A percentile compares a stretch with the other conserved stretches of the same genome.
phyloP scores from a whole-genome alignment of 1,140 invertebrate genomes.

The Globodera rostochiensis region DNA sequence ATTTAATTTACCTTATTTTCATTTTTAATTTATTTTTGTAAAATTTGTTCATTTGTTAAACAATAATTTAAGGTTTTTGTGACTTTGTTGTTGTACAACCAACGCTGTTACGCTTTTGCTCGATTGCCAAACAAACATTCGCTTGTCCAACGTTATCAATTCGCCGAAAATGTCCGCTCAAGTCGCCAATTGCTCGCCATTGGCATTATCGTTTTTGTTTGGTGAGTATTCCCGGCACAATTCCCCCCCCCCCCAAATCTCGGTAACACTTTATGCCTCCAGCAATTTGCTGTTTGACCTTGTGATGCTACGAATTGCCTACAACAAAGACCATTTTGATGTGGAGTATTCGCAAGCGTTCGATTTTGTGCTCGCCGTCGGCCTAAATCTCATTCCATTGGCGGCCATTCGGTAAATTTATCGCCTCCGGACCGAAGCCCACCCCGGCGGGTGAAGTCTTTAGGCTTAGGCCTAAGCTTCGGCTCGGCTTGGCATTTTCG shows the following conservation, averaged over 20 bases:
- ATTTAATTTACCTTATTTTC: neutral
- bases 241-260: too few species aligned
- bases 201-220: conserved; percentile 33
- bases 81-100: conserved; percentile 32
- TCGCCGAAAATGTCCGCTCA: conserved; percentile 39
- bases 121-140: conserved; percentile 33
- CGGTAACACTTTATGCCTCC: neutral
- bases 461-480: neutral
- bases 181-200: conserved; percentile 30
- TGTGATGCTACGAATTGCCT: conserved; percentile 36
- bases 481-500: neutral
- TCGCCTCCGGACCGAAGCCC: neutral
- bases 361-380: conserved; percentile 34
- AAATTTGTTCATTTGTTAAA: neutral
- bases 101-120: conserved; percentile 32
- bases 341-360: conserved; percentile 37
- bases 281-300: conserved; percentile 43
- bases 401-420: conserved; percentile 33
- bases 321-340: conserved; percentile 38
- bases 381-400: conserved; percentile 30
- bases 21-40: neutral
- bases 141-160: conserved; percentile 39
- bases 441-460: neutral
- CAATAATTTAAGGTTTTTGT: conserved; percentile 30
- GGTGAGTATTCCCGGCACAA: conserved; percentile 20